Evolutionary conservation across 1,140 invertebrate species (phyloP), one percentile per base, ranked within the genome.

Genomic region (Bombus cullumanus): DNA sequence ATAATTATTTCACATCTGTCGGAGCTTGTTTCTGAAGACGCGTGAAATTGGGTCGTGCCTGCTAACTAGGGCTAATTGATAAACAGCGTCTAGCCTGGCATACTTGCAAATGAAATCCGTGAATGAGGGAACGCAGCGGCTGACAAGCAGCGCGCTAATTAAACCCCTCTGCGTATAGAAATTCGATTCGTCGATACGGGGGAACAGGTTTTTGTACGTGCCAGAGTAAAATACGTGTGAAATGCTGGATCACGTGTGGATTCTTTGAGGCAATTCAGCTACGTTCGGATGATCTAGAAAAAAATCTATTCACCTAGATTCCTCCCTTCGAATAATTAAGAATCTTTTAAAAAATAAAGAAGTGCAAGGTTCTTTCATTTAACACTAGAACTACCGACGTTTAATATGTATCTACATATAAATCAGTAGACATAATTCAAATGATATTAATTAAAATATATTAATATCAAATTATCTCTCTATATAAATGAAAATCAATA

Each of bases 61-160:
- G 37, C 78, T 90, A 91, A 90, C 86, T 86, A 89, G 87, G 59
- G 77, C 81, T 89, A 91, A 91, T 91, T 91, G 88, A 88, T 89
- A 86, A 90, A 89, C 85, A 89, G 59, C 87, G 37, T 86, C 75
- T 59, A 59, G 78, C n/a, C 59, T 39, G 66, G 75, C 34, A 47
- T 57, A 71, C 81, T 75, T 71, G 57, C 71, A 78, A 86, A 82
- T 73, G 69, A 68, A 83, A 77, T 86, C 72, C 73, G 1, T 77
- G 78, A 81, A 74, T 66, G 39, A 47, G 69, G 62, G 28, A 66
- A 39, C 41, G 83, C 39, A 47, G 4, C 15, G 39, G 83, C 68
- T 73, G 78, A 85, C 68, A 81, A 53, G 82, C 64, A 39, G 39
- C 39, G 66, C 53, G 53, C 76, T 84, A 84, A 84, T 84, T 84